phyloP scores from a whole-genome alignment of 2,888 invertebrate genomes.

The Ornithoptera alexandrae region DNA sequence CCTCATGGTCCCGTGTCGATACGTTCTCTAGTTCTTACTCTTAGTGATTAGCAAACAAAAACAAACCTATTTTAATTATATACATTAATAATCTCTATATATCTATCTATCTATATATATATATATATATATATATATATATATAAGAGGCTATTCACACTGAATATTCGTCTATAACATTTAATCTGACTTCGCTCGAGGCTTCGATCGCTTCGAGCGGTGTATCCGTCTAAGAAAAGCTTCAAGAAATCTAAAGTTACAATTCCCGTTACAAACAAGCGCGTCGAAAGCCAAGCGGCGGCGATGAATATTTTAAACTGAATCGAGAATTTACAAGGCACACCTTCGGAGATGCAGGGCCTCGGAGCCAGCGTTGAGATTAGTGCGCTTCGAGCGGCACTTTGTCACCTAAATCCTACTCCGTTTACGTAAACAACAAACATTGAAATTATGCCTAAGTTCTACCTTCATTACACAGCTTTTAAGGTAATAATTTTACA shows the following conservation, averaged over 20 bases:
- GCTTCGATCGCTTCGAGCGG: no score
- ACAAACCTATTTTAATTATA: no score
- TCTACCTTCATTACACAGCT: background rate
- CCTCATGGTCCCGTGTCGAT: no score
- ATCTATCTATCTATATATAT: no score
- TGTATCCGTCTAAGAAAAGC: background rate
- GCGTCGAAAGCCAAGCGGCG: background rate
- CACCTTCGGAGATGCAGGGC: background rate
- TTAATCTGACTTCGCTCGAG: background rate
- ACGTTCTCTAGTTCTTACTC: no score
- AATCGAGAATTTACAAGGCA: constrained; percentile 24
- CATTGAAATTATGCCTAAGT: constrained; percentile 3
- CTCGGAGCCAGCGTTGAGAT: constrained; percentile 10
- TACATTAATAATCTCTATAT: no score
- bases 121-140: no score
- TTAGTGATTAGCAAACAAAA: no score
- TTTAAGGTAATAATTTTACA: no score
- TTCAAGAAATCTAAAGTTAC: background rate
- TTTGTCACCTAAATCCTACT: constrained; percentile 8
- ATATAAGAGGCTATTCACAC: no score
- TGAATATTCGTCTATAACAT: no score
- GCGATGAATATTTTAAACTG: constrained; percentile 16
- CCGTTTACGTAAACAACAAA: constrained; percentile 11
- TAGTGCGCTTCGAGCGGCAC: constrained; percentile 1
- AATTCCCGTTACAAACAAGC: background rate